A percentile compares a stretch with the other conserved stretches of the same genome.
These are phyloP conservation scores for Drosophila sechellia DNA, from an alignment of 1,140 invertebrate species.

Conservation along the genomic window DNA sequence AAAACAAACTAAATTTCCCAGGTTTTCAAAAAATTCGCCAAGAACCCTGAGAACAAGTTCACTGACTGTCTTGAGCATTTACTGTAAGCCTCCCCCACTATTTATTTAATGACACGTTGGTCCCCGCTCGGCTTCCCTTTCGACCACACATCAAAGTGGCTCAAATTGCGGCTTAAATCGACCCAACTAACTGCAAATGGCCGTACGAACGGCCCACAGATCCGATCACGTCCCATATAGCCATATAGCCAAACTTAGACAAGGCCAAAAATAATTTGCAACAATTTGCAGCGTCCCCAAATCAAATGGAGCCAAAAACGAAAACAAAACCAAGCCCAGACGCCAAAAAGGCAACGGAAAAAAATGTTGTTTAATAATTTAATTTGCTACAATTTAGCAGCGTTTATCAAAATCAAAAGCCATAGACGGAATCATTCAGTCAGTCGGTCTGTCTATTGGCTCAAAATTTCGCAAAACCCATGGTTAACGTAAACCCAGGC, in stretches of 20 bases:
- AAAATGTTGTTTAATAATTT: slow-evolving; percentile 84
- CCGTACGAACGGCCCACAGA: slow-evolving; percentile 43
- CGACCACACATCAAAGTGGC: slow-evolving; percentile 67
- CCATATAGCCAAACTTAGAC: slow-evolving; percentile 68
- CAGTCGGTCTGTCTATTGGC: slow-evolving; percentile 36
- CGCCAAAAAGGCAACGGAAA: slow-evolving; percentile 53
- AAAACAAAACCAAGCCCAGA: slow-evolving; percentile 31
- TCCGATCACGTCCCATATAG: slow-evolving; percentile 45
- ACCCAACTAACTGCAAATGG: slow-evolving; percentile 40
- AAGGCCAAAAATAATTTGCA: slow-evolving; percentile 82
- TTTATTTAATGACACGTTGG: slow-evolving; percentile 51
- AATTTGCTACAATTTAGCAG: slow-evolving; percentile 84
- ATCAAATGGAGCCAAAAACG: slow-evolving; percentile 27
- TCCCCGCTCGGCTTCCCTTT: slow-evolving; percentile 27
- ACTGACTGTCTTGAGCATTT: slow-evolving; percentile 4
- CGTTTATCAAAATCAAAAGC: slow-evolving; percentile 81
- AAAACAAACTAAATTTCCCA: background rate
- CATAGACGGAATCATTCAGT: slow-evolving; percentile 64
- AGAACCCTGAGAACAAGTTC: slow-evolving; percentile 16
- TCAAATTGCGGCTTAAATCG: slow-evolving; percentile 52
- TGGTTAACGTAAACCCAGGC: slow-evolving; percentile 21
- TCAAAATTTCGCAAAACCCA: slow-evolving; percentile 18
- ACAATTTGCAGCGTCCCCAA: slow-evolving; percentile 70
- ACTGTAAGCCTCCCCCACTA: slow-evolving; percentile 31
- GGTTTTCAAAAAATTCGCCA: background rate